These are phyloP conservation scores for Solenodon paradoxus DNA, from an alignment of 2,113 vertebrate genomes.

Conservation along the genomic window DNA sequence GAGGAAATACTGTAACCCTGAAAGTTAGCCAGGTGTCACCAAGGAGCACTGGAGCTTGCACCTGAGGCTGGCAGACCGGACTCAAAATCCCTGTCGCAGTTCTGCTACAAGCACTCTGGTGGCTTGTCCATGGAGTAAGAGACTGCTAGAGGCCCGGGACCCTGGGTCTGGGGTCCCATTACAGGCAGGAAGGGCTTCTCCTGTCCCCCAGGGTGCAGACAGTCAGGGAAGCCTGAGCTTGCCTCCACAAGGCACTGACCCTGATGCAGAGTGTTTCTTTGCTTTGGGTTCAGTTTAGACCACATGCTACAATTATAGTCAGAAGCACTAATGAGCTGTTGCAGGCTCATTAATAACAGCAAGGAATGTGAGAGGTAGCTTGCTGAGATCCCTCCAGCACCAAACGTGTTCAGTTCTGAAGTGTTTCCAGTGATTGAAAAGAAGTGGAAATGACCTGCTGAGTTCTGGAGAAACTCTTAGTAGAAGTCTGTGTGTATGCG, in stretches of 20 bases:
- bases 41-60: neutral
- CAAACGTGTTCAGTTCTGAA: neutral
- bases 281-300: neutral
- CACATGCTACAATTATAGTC: neutral
- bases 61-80: too few relatives aligned
- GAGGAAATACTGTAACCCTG: neutral
- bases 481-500: constrained; percentile 62
- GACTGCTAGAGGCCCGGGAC: neutral
- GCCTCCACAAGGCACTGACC: too few relatives aligned
- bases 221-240: too few relatives aligned
- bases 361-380: neutral
- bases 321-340: neutral
- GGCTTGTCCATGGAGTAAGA: too few relatives aligned
- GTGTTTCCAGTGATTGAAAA: neutral
- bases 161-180: neutral
- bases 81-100: too few relatives aligned
- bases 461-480: neutral
- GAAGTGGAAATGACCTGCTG: neutral
- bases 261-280: neutral
- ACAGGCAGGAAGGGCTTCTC: neutral
- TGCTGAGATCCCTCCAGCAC: neutral
- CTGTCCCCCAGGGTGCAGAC: neutral
- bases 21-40: neutral
- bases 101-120: neutral
- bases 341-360: neutral